Conservation (phyloP, 2,797 vertebrate genomes). For the Falco biarmicus region DNA sequence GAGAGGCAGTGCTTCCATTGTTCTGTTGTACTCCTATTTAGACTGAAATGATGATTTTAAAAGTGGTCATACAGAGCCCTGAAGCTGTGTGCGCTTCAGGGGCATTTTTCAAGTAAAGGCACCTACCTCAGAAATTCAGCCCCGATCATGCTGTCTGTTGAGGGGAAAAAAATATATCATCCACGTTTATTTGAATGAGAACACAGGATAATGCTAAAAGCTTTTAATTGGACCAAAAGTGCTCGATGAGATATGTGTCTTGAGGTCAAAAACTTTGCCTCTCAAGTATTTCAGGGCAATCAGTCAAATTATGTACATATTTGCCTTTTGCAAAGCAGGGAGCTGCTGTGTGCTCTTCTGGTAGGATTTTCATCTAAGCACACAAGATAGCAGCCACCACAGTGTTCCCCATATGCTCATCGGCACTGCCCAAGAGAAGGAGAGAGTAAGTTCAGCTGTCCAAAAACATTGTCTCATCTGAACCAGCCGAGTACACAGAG, state of each 20-base stretch:
- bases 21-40: background rate
- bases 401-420: background rate
- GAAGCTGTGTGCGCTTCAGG: background rate
- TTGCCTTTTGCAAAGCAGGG: background rate
- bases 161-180: background rate
- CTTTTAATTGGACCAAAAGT: background rate
- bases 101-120: background rate
- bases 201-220: background rate
- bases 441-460: background rate
- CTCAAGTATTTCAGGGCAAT: background rate
- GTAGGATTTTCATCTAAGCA: background rate
- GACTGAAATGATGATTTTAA: background rate
- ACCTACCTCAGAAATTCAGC: background rate
- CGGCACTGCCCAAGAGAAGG: background rate
- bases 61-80: background rate
- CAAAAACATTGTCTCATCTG: background rate
- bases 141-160: background rate
- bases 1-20: background rate
- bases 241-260: background rate
- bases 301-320: background rate
- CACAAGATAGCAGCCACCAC: background rate
- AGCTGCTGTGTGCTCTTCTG: background rate
- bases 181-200: background rate
- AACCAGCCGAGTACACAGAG: background rate
- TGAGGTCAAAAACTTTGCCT: background rate